phyloP scores from a whole-genome alignment of 2,797 vertebrate genomes.

The Dermochelys coriacea region DNA sequence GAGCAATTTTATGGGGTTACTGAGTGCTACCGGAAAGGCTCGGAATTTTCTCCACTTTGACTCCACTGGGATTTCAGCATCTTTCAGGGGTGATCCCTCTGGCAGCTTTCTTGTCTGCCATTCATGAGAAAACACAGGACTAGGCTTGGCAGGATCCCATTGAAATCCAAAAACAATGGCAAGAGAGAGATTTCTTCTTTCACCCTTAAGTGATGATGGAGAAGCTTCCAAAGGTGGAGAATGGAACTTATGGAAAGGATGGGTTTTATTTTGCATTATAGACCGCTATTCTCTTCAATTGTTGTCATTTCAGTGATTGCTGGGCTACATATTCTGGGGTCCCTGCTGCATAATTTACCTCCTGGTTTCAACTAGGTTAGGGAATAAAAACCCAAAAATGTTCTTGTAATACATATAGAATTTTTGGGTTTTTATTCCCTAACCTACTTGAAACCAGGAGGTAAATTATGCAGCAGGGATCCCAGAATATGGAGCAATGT shows the following conservation, averaged over 20 bases:
- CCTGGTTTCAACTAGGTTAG: slow-evolving; percentile 37
- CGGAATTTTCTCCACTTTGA: neutral
- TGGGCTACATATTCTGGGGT: neutral
- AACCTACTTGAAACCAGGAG: slow-evolving; percentile 40
- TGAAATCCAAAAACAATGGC: neutral
- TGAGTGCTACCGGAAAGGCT: neutral
- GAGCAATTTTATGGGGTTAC: neutral
- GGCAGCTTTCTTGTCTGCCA: neutral
- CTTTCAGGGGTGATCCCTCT: neutral
- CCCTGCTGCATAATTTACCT: neutral
- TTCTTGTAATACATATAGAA: neutral
- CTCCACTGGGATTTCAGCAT: neutral
- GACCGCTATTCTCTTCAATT: neutral
- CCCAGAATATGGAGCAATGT: neutral
- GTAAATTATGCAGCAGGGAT: neutral
- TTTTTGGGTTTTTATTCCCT: slow-evolving; percentile 48
- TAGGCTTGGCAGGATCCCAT: neutral
- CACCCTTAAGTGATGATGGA: neutral
- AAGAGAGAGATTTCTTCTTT: neutral
- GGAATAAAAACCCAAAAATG: slow-evolving; percentile 57
- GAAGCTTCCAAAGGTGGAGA: neutral
- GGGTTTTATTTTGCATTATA: neutral
- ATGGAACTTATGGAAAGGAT: neutral
- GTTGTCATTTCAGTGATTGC: neutral
- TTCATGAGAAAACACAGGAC: neutral